Base-by-base conservation (phyloP, 1,140 invertebrate species). In the Drosophila subpulchrella region DNA sequence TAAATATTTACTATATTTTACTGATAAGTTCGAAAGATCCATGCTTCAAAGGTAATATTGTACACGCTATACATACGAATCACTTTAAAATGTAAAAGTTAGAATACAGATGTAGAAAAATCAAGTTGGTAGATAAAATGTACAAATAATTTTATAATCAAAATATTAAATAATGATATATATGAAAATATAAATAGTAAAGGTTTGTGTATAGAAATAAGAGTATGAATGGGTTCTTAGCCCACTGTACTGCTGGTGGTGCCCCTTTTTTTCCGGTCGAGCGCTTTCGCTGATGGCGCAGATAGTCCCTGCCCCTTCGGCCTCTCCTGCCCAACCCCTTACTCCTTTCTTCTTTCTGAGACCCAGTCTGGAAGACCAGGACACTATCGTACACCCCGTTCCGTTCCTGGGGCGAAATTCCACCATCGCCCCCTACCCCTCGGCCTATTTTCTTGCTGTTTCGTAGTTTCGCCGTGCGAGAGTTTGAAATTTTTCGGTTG, bases 401-500 rank as follows among this genome's bases (percentile, higher is more conserved):
- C 44, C 36, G n/a, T n/a, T n/a, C n/a, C n/a, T n/a, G n/a, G 27
- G 34, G 41, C 42, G 27, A 63, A 34, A 67, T 36, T 42, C 42
- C 36, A 30, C 41, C 63, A 34, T 36, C 30, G 2, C 34, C 41
- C 34, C 41, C 30, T 11, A 11, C 47, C 15, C 41, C n/a, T 7
- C 6, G 59, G 34, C 39, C 47, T 41, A 44, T 63, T 32, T 46
- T 75, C 48, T 44, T 73, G 30, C 61, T 44, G 50, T 51, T 76
- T 75, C 68, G 67, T 60, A 60, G 70, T 57, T 74, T 61, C 55
- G 55, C 54, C 65, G 81, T 76, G 81, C 73, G 81, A 75, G 80
- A 84, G 81, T 84, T 88, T 66, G 62, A 84, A 80, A 84, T 89
- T 89, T 83, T 88, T 83, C 73, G 84, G 76, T 89, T 88, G 84